These are phyloP conservation scores for Pocillopora verrucosa DNA, from an alignment of 64 coral and sea anemone species.

Conservation along the genomic window DNA sequence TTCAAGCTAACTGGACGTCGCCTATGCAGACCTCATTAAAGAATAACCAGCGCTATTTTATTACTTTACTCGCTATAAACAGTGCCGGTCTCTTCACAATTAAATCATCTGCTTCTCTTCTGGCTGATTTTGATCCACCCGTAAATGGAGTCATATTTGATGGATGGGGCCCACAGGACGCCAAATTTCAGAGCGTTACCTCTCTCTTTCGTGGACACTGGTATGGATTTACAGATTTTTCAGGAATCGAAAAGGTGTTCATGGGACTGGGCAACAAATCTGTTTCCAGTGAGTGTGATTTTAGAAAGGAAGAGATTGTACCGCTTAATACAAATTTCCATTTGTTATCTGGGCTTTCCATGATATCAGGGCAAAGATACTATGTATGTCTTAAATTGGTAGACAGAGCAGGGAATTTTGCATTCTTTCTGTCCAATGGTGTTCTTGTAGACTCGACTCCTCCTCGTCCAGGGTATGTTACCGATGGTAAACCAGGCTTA, in stretches of 20 bases:
- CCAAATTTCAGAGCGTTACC: conserved; percentile 68
- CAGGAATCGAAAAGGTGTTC: conserved; percentile 55
- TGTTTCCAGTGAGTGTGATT: conserved; percentile 49
- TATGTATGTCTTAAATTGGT: conserved; percentile 79
- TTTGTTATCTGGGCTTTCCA: conserved; percentile 55
- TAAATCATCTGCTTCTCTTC: conserved; percentile 52
- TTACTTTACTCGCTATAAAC: conserved; percentile 67
- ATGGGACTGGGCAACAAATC: conserved; percentile 56
- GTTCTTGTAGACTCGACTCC: conserved; percentile 77
- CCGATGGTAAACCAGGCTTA: conserved; percentile 59
- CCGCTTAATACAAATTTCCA: conserved; percentile 36
- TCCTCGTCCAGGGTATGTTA: conserved; percentile 56
- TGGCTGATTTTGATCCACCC: conserved; percentile 81
- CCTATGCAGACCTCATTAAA: conserved; percentile 1
- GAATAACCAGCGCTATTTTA: conserved; percentile 78
- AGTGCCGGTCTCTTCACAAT: conserved; percentile 60
- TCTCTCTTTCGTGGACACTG: conserved; percentile 86
- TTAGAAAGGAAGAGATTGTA: conserved; percentile 47
- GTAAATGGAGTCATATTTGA: conserved; percentile 63
- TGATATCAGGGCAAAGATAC: conserved; percentile 70
- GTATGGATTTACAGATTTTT: conserved; percentile 84
- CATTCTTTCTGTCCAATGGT: conserved; percentile 75
- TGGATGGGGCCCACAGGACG: conserved; percentile 79
- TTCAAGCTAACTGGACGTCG: conserved; percentile 79
- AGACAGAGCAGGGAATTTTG: conserved; percentile 81